Base-by-base conservation (phyloP, 2,888 invertebrate genomes). In the Schrankia costaestrigalis region DNA sequence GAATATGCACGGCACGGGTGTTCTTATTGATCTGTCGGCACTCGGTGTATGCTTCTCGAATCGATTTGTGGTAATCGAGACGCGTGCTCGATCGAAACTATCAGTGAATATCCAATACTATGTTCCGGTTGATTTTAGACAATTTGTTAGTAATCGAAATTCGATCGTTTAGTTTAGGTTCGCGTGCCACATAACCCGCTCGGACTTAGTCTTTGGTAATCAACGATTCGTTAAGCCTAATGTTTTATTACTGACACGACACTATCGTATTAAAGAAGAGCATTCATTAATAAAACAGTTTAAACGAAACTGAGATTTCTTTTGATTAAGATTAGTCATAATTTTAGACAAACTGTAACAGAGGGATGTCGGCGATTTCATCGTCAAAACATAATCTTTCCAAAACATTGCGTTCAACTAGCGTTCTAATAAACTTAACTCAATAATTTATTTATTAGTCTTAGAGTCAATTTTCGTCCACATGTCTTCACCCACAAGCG, bases 21-120 rank as follows among this genome's bases (percentile, higher is more conserved):
- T 64, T 42, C 51, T 53, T 60, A 57, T 61, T 56, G 56, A 61
- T 58, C 14, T 31, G 24, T 42, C 41, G 39, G 44, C 48, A 50
- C 46, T 55, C 53, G 48, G 54, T 61, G 48, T 71, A 52, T 64
- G 74, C 73, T 56, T 63, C 64, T 74, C 77, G 64, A 82, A 82
- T 84, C 77, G 78, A 80, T 82, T 83, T 74, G 62, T 72, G 65
- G 71, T 66, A 71, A 56, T 71, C 56, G 68, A 71, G 74, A 80
- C 82, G 80, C 82, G 81, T 83, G 84, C 78, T 71, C 56, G 50
- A 56, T 61, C 67, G 63, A 63, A 54, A 63, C 55, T 53, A 45
- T 51, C 47, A 45, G 46, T 60, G 55, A 51, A 57, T 56, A 53
- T 53, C 49, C 43, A 58, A 48, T n/a, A n/a, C 41, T 41, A 33